Conservation (phyloP, 2,113 vertebrate species). For the Galbula dea region DNA sequence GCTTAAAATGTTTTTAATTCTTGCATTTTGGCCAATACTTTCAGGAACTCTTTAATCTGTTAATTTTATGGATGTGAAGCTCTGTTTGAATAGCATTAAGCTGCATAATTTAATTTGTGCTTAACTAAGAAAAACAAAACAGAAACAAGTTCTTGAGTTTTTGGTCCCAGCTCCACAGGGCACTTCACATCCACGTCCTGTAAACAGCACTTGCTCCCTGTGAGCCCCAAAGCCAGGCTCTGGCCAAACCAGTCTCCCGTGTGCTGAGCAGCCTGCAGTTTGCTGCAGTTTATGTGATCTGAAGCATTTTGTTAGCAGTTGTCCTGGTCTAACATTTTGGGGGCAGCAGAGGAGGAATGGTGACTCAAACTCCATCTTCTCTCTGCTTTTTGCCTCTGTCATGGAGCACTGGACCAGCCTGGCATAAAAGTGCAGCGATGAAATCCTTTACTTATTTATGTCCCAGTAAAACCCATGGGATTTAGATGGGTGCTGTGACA, state of each 20-base stretch:
- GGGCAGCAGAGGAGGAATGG: not conserved
- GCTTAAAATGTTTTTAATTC: conserved; percentile 39
- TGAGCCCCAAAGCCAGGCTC: not conserved
- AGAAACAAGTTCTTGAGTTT: not conserved
- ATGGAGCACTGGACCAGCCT: not conserved
- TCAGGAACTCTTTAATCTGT: conserved; percentile 47
- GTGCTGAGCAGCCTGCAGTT: not conserved
- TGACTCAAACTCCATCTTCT: not conserved
- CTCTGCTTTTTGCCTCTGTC: not conserved
- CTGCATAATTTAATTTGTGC: conserved; percentile 45
- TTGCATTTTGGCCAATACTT: conserved; percentile 28
- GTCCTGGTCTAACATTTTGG: not conserved
- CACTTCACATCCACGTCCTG: not conserved
- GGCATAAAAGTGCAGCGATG: not conserved
- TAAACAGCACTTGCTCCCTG: not conserved
- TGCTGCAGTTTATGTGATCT: not conserved
- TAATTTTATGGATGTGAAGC: not conserved
- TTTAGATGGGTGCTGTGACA: not conserved
- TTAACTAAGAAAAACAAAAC: conserved; percentile 15
- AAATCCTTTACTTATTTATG: not conserved
- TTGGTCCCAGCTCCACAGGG: not conserved
- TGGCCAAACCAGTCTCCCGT: not conserved
- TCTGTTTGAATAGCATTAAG: conserved; percentile 38
- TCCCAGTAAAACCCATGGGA: not conserved
- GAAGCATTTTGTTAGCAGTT: not conserved